These are phyloP conservation scores for Microcebus ravelobensis DNA, from an alignment of 2,113 vertebrate species.

Conservation along the genomic window DNA sequence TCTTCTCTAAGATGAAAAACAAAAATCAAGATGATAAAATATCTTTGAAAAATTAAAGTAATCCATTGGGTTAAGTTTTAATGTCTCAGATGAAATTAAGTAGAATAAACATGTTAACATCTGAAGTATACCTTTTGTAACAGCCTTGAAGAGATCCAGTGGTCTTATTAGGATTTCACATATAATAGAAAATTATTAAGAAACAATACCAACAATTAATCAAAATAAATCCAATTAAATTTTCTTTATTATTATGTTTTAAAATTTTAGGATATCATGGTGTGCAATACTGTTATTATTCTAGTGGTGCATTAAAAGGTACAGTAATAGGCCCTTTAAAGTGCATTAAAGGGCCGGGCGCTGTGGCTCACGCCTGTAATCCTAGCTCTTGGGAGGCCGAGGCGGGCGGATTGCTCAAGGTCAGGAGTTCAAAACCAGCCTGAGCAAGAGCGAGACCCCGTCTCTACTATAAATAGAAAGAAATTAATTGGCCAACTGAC, in stretches of 20 bases:
- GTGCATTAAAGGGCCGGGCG: too few species aligned
- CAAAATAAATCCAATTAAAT: not conserved
- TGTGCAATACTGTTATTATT: constrained; percentile 3
- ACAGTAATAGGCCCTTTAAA: not conserved
- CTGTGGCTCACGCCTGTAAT: too few species aligned
- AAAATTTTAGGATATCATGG: not conserved
- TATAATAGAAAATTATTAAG: not conserved
- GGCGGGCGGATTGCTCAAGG: too few species aligned
- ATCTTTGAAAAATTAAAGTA: constrained; percentile 23
- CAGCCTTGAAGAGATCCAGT: not conserved
- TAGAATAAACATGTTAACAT: not conserved
- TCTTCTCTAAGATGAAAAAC: constrained; percentile 21
- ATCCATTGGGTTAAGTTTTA: not conserved
- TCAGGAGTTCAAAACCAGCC: too few species aligned
- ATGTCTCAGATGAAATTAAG: constrained; percentile 27
- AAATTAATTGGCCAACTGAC: too few species aligned
- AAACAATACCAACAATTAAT: not conserved
- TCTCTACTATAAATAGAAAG: too few species aligned
- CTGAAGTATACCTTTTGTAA: not conserved
- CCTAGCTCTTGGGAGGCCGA: too few species aligned
- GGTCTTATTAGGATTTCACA: not conserved
- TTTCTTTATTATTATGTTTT: constrained; percentile 18
- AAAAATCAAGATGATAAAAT: constrained; percentile 53
- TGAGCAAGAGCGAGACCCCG: too few species aligned
- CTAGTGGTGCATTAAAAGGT: not conserved